Evolutionary conservation across 2,888 invertebrate genomes (phyloP).

Genomic region (Celastrina argiolus): DNA sequence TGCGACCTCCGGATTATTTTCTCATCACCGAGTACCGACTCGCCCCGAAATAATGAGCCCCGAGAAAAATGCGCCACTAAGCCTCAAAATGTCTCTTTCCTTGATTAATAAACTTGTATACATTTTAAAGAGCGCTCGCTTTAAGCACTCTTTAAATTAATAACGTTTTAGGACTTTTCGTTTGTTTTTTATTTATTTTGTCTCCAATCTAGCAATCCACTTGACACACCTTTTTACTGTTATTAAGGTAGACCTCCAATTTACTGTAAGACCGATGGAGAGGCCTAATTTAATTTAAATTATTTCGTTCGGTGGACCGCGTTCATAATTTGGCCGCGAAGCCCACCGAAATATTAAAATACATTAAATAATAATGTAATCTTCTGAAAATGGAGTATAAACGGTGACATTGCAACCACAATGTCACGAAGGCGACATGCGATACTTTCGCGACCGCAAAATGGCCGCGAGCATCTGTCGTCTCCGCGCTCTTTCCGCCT

Average conservation of each 20-base stretch:
- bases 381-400: constrained; percentile 70
- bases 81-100: constrained; percentile 47
- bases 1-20: constrained; percentile 71
- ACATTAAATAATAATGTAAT: constrained; percentile 27
- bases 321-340: background rate
- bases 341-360: constrained; percentile 7
- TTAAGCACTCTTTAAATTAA: constrained; percentile 24
- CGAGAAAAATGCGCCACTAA: constrained; percentile 67
- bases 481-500: constrained; percentile 67
- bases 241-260: background rate
- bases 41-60: constrained; percentile 63
- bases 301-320: background rate
- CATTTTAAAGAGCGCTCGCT: constrained; percentile 44
- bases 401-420: constrained; percentile 69
- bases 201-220: background rate
- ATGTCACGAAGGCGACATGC: constrained; percentile 60
- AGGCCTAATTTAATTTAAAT: constrained; percentile 8
- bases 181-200: background rate
- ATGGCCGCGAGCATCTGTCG: constrained; percentile 75
- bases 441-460: constrained; percentile 60
- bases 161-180: background rate
- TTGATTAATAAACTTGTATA: constrained; percentile 70
- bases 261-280: background rate
- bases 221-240: background rate
- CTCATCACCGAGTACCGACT: constrained; percentile 70